Conservation (phyloP, 2,113 vertebrate genomes). For the Microtus oregoni region DNA sequence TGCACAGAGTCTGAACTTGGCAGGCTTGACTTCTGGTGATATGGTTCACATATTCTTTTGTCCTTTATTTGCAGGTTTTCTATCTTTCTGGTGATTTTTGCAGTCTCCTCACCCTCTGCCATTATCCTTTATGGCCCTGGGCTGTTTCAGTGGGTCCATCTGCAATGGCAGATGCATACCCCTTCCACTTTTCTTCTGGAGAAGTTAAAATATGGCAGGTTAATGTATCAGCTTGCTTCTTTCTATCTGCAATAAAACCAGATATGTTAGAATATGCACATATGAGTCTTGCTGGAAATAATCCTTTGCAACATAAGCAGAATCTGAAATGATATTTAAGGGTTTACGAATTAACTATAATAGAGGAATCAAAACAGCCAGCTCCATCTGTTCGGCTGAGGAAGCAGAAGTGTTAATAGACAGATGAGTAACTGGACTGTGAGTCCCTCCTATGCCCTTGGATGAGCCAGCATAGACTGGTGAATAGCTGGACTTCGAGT, state of each 20-base stretch:
- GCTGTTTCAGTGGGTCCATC: neutral
- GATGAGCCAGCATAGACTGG: neutral
- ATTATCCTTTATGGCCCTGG: neutral
- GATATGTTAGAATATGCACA: neutral
- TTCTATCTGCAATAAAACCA: neutral
- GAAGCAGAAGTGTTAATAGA: neutral
- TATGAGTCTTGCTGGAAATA: neutral
- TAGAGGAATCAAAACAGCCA: neutral
- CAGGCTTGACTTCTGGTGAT: neutral
- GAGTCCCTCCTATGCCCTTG: neutral
- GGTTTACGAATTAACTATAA: neutral
- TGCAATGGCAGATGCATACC: neutral
- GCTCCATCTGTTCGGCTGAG: neutral
- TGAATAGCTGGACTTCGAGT: neutral
- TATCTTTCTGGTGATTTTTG: neutral
- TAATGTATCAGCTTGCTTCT: neutral
- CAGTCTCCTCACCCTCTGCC: neutral
- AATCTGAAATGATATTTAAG: neutral
- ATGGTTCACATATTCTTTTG: neutral
- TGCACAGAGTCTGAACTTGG: neutral
- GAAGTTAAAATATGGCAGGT: neutral
- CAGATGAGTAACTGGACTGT: neutral
- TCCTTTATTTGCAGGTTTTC: neutral
- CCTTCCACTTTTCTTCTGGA: neutral
- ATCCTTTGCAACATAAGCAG: neutral